Conservation (phyloP, 2,113 vertebrate genomes). For the Hepsetus odoe region DNA sequence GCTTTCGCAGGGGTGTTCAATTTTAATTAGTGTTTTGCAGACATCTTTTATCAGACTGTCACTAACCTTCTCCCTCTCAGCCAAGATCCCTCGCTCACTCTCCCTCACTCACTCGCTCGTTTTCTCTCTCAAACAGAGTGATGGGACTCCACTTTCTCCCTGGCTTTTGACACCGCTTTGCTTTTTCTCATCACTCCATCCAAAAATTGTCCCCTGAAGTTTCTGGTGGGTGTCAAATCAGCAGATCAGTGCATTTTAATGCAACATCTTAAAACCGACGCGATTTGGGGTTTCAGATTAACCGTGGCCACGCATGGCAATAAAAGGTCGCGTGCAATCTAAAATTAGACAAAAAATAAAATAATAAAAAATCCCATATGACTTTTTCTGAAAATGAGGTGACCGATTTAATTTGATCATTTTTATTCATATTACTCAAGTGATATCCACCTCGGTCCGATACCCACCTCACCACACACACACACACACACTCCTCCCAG, state of each 20-base stretch:
- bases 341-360: no score
- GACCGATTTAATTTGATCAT: no score
- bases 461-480: background rate
- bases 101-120: conserved; percentile 16
- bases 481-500: conserved; percentile 64
- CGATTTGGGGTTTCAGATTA: background rate
- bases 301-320: no score
- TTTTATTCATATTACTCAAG: no score
- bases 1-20: conserved; percentile 73
- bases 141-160: conserved; percentile 35
- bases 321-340: no score
- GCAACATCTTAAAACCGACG: no score
- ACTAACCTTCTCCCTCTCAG: conserved; percentile 64
- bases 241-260: no score
- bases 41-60: conserved; percentile 80
- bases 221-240: background rate
- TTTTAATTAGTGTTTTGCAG: conserved; percentile 80
- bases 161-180: conserved; percentile 16
- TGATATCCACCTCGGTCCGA: no score
- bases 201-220: background rate
- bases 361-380: no score
- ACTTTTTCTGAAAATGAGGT: no score
- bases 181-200: background rate
- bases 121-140: conserved; percentile 6
- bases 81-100: conserved; percentile 24